A percentile compares a stretch with the other conserved stretches of the same genome.
phyloP scores from a whole-genome alignment of 2,113 vertebrate genomes.

The Struthio camelus region DNA sequence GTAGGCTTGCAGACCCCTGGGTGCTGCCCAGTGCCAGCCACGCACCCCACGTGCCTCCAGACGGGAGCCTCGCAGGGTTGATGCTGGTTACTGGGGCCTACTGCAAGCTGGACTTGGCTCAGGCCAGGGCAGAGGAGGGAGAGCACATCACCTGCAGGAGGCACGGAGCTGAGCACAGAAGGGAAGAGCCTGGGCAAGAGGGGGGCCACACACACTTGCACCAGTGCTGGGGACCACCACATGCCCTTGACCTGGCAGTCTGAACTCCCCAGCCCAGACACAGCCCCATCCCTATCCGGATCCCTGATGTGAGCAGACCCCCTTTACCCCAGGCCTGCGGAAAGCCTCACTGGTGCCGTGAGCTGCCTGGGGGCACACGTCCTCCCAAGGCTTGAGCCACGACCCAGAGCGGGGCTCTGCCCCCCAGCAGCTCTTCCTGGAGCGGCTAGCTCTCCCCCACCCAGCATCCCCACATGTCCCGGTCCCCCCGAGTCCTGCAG shows the following conservation, averaged over 20 bases:
- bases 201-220: neutral
- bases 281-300: too few relatives aligned
- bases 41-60: too few relatives aligned
- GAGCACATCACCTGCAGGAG: neutral
- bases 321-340: too few relatives aligned
- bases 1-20: neutral
- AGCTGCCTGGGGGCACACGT: too few relatives aligned
- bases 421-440: neutral
- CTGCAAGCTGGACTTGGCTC: accelerated
- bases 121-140: neutral
- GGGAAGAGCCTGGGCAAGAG: neutral
- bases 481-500: neutral
- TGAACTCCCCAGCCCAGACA: neutral
- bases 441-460: neutral
- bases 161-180: neutral
- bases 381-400: neutral
- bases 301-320: too few relatives aligned
- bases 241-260: neutral
- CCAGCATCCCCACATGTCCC: neutral
- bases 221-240: neutral
- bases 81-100: neutral
- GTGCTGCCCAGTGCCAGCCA: too few relatives aligned
- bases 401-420: neutral
- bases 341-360: too few relatives aligned
- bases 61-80: accelerated